Conservation (phyloP, 2,113 vertebrate genomes). For the Hyperoodon ampullatus region DNA sequence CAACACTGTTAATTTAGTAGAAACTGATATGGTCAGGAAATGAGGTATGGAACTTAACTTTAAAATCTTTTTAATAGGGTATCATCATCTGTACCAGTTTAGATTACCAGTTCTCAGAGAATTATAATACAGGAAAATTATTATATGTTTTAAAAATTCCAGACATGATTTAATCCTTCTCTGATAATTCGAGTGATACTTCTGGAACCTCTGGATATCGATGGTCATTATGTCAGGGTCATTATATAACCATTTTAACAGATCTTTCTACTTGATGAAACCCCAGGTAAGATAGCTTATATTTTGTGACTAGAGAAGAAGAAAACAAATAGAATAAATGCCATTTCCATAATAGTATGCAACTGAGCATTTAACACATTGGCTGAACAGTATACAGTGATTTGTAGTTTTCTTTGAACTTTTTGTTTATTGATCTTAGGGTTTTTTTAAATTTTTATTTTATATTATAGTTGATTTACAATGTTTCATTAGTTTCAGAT, state of each 20-base stretch:
- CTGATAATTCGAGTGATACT: background rate
- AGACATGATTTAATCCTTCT: background rate
- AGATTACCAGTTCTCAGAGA: background rate
- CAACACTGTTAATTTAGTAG: slow-evolving; percentile 12
- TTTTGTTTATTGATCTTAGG: background rate
- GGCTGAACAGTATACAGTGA: background rate
- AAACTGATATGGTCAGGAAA: background rate
- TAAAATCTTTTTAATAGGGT: background rate
- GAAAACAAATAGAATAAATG: slow-evolving; percentile 11
- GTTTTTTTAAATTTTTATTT: background rate
- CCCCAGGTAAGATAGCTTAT: background rate
- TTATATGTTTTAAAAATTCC: background rate
- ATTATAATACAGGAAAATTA: background rate
- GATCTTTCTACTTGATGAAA: background rate
- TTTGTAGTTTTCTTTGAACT: background rate
- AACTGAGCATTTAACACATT: background rate
- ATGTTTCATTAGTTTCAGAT: background rate
- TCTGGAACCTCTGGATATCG: background rate
- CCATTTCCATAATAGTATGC: background rate
- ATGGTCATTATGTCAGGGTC: background rate
- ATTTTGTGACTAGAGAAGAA: background rate
- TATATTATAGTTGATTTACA: background rate
- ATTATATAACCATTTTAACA: background rate
- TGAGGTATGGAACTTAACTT: background rate
- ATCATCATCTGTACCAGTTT: background rate